Percentiles rank a stretch among this genome's conserved stretches.
Evolutionary conservation across 2,797 vertebrate species (phyloP).

Genomic region (Mionectes olivaceus): DNA sequence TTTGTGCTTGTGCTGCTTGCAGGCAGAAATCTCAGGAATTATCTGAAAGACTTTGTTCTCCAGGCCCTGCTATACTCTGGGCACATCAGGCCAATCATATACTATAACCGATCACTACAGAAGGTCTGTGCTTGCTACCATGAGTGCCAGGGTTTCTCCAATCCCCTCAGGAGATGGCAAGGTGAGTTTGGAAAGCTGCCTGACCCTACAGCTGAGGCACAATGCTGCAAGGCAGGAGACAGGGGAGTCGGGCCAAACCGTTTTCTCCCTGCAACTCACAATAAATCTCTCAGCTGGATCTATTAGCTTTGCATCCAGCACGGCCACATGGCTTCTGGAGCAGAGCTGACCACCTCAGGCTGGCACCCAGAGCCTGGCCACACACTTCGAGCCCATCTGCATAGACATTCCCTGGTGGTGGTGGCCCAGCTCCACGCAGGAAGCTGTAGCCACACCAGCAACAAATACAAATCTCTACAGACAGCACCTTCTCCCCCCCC

Average conservation of each 20-base stretch:
- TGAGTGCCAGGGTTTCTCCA: not conserved
- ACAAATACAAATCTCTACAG: not conserved
- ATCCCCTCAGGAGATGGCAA: not conserved
- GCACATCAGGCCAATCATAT: not conserved
- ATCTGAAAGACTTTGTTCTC: not conserved
- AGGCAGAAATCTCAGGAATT: not conserved
- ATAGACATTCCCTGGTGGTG: rapidly evolving
- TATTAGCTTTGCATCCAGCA: not conserved
- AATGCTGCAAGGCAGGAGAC: not conserved
- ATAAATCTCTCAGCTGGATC: not conserved
- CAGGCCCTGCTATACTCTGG: not conserved
- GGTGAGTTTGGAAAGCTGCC: not conserved
- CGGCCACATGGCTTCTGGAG: not conserved
- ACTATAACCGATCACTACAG: rapidly evolving
- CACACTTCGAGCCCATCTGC: conserved; percentile 1
- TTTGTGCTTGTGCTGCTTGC: not conserved
- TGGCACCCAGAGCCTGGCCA: not conserved
- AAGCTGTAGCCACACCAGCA: not conserved
- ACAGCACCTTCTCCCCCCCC: not conserved
- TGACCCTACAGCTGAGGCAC: rapidly evolving
- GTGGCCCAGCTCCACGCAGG: not conserved
- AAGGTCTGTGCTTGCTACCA: not conserved
- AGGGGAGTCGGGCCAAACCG: not conserved
- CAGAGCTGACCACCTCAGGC: not conserved
- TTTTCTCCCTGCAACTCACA: not conserved